Evolutionary conservation across 2,797 vertebrate species (phyloP).

Genomic region (Sebastes itinus): DNA sequence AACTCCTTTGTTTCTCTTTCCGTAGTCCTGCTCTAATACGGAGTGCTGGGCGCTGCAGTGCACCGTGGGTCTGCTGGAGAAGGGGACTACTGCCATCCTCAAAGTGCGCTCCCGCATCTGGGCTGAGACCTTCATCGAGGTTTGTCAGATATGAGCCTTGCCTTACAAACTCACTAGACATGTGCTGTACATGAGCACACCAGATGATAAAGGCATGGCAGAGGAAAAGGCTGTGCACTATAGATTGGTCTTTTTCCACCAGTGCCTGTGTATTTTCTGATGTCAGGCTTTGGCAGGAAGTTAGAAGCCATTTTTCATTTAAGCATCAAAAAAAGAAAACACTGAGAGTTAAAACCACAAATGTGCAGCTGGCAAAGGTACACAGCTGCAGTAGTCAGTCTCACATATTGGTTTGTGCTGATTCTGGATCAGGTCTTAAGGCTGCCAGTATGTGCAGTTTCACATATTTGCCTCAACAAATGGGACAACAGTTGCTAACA

Average conservation of each 20-base stretch:
- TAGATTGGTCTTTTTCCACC: conserved; percentile 21
- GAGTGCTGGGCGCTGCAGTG: conserved; percentile 90
- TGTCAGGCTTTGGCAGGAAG: conserved; percentile 54
- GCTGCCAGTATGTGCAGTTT: conserved; percentile 21
- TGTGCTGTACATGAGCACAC: conserved; percentile 2
- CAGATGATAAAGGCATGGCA: conserved; percentile 23
- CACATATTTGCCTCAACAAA: conserved; percentile 40
- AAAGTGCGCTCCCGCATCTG: conserved; percentile 87
- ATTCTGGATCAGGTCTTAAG: conserved; percentile 17
- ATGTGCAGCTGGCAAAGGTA: conserved; percentile 37
- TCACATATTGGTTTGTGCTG: conserved; percentile 40
- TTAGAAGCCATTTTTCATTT: conserved; percentile 28
- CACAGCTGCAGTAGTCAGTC: conserved; percentile 25
- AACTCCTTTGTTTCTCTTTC: conserved; percentile 7
- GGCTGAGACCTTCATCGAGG: conserved; percentile 89
- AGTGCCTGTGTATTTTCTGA: conserved; percentile 51
- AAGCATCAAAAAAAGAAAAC: conserved; percentile 24
- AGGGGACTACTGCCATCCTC: conserved; percentile 86
- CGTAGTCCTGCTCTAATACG: conserved; percentile 86
- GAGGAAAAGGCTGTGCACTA: conserved; percentile 9
- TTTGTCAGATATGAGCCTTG: conserved; percentile 62
- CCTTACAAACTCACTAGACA: neutral
- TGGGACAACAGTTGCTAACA: conserved; percentile 36
- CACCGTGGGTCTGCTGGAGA: conserved; percentile 85
- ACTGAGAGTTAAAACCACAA: conserved; percentile 33